These are phyloP conservation scores for Chrysolina oricalcia DNA, from an alignment of 2,888 invertebrate genomes.

Conservation along the genomic window DNA sequence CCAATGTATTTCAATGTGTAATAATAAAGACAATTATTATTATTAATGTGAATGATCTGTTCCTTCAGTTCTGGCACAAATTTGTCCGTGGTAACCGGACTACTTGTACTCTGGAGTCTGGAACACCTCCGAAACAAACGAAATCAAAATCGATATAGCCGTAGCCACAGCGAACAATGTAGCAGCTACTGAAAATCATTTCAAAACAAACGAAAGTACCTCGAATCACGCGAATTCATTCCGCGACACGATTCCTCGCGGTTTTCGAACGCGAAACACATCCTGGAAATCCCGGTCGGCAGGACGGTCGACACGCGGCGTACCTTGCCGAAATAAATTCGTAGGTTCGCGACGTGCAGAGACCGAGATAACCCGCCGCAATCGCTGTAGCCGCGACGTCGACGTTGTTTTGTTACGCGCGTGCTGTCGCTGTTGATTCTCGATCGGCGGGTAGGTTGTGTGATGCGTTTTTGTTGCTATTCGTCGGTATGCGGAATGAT, in stretches of 20 bases:
- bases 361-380: slow-evolving; percentile 28
- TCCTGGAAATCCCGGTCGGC: slow-evolving; percentile 14
- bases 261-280: slow-evolving; percentile 2
- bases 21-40: no score
- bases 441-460: neutral
- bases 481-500: neutral
- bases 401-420: slow-evolving; percentile 42
- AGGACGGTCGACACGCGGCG: slow-evolving; percentile 34
- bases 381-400: slow-evolving; percentile 23
- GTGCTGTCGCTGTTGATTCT: slow-evolving; percentile 43
- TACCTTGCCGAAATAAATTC: slow-evolving; percentile 43
- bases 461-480: neutral
- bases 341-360: slow-evolving; percentile 19
- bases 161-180: neutral
- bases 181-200: neutral
- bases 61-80: no score
- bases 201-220: neutral
- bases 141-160: neutral
- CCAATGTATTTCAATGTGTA: no score
- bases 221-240: slow-evolving; percentile 16
- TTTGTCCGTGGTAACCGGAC: no score
- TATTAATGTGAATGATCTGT: no score
- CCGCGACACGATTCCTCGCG: slow-evolving; percentile 8
- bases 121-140: no score
- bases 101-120: no score